These are phyloP conservation scores for Atlantisia rogersi DNA, from an alignment of 2,113 vertebrate species.

Conservation along the genomic window DNA sequence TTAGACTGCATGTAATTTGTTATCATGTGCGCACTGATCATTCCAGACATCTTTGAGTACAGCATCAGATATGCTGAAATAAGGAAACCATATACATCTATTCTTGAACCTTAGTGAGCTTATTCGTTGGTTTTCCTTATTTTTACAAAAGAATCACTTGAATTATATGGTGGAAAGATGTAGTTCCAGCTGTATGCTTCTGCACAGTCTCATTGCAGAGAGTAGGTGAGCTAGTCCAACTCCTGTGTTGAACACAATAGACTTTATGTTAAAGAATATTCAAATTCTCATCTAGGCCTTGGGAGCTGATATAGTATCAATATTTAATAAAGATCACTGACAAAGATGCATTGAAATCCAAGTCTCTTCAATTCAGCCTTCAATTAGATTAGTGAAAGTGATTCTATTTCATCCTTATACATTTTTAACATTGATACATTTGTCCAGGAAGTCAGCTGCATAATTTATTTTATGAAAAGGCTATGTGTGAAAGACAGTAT, in stretches of 20 bases:
- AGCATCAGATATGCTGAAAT: fast-evolving
- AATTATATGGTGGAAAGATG: background rate
- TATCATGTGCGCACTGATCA: fast-evolving
- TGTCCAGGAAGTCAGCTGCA: background rate
- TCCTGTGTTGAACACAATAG: background rate
- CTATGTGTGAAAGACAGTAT: background rate
- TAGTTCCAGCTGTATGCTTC: background rate
- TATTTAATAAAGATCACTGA: slow-evolving; percentile 26
- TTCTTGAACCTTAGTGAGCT: background rate
- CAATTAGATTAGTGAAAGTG: background rate
- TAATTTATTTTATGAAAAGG: slow-evolving; percentile 19
- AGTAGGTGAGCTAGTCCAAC: background rate
- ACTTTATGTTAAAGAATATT: background rate
- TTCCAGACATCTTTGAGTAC: background rate
- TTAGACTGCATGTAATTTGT: background rate
- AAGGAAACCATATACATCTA: background rate
- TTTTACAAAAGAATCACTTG: background rate
- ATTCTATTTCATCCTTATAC: slow-evolving; percentile 12
- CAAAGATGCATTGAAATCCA: slow-evolving; percentile 35
- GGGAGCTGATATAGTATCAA: background rate
- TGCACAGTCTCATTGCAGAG: background rate
- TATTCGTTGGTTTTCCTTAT: background rate
- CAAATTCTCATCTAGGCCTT: background rate
- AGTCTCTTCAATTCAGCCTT: background rate
- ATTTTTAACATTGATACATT: slow-evolving; percentile 47